Evolutionary conservation across 2,113 vertebrate species (phyloP), one percentile per base, ranked within the genome.

Genomic region (Cranoglanis bouderius): DNA sequence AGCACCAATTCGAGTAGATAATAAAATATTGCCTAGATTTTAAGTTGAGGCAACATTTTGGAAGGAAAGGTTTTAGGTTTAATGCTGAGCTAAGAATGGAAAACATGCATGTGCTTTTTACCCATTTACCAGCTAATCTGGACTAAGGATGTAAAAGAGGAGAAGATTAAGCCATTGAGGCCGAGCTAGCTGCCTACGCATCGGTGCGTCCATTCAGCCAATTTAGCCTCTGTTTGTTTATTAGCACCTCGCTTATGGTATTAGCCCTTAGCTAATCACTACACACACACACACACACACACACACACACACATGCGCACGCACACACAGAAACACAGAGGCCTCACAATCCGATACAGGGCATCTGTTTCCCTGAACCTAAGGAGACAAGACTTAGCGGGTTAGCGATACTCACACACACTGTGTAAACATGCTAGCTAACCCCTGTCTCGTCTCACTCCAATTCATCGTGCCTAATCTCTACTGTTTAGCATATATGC

Each of bases 221-320:
- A 95, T 96, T 94, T 95, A 96, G 95, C 95, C 94, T 93, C 92
- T 95, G 95, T 96, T 96, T 96, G 96, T 96, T 96, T 96, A 96
- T 96, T 96, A 96, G 95, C 94, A 95, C 93, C 93, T 95, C 94
- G 93, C 90, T 93, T 92, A 72, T 77, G 87, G 95, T 92, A 94
- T 96, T 96, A 95, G 94, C 87, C 90, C 87, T 92, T 90, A 78
- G 95, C 94, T 96, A 96, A 96, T 96, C 95, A 92, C 90, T n/a
- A 82, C 51, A 85, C 74, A 80, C 89, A 86, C 88, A 88, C 86
- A n/a, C 46, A 49, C 46, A 49, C 86, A 19, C 24, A 84, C 57
- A 63, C 35, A 84, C 57, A 84, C 32, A 57, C 57, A 61, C 55
- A 77, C 74, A 75, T n/a, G n/a, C n/a, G n/a, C 35, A 84, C 57